Evolutionary conservation across 2,888 invertebrate genomes (phyloP).

Genomic region (Diarsia rubi): DNA sequence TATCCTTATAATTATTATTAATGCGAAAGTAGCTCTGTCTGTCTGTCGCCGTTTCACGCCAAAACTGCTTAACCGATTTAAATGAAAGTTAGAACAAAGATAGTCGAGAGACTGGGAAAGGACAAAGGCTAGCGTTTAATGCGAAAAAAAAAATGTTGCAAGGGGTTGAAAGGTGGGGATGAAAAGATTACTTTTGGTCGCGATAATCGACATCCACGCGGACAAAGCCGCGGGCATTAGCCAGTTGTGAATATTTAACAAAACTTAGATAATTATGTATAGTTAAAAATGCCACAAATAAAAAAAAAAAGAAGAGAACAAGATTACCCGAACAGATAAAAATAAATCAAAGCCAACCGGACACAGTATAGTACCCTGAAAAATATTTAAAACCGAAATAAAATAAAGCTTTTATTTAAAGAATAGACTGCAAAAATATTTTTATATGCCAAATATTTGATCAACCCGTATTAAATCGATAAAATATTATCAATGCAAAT

Average conservation of each 20-base stretch:
- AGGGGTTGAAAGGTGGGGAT: too few relatives aligned
- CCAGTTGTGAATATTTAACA: neutral
- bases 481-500: slow-evolving; percentile 20
- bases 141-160: too few relatives aligned
- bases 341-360: neutral
- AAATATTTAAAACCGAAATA: neutral
- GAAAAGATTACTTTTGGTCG: too few relatives aligned
- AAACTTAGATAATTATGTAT: neutral
- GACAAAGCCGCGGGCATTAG: too few relatives aligned
- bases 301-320: neutral
- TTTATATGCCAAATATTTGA: slow-evolving; percentile 26
- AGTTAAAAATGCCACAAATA: neutral
- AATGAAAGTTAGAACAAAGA: too few relatives aligned
- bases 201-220: too few relatives aligned
- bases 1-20: too few relatives aligned
- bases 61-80: too few relatives aligned
- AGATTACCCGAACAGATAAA: neutral
- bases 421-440: slow-evolving; percentile 5
- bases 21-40: too few relatives aligned
- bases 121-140: too few relatives aligned
- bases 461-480: neutral
- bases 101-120: too few relatives aligned
- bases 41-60: too few relatives aligned
- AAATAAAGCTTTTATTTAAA: neutral
- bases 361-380: neutral